Conservation (phyloP, 2,888 invertebrate genomes). For the Orchesellides sinensis region DNA sequence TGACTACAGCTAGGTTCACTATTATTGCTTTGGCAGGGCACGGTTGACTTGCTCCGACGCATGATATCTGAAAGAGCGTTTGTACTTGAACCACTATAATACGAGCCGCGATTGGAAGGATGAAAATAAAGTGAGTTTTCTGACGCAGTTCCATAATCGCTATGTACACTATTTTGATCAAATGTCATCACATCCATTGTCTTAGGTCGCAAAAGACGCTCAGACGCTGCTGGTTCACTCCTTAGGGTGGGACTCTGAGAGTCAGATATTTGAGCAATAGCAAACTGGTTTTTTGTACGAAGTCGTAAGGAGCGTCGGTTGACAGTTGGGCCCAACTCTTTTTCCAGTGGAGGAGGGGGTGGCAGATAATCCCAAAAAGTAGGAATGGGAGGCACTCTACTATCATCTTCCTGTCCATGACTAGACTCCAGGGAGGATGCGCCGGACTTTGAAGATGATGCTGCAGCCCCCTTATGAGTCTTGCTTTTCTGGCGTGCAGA, state of each 20-base stretch:
- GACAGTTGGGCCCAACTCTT: not conserved
- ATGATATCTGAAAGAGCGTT: no score
- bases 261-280: conserved; percentile 24
- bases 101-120: not conserved
- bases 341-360: not conserved
- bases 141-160: conserved; percentile 74
- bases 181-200: not conserved
- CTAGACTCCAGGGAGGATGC: not conserved
- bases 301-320: conserved; percentile 25
- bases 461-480: not conserved
- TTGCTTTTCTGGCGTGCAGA: not conserved
- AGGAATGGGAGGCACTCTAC: not conserved
- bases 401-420: not conserved
- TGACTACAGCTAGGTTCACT: not conserved
- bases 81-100: not conserved
- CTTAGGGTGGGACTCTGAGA: not conserved
- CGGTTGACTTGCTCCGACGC: not conserved
- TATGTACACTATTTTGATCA: not conserved
- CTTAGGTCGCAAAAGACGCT: not conserved
- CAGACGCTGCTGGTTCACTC: not conserved
- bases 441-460: not conserved
- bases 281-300: conserved; percentile 22
- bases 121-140: conserved; percentile 47
- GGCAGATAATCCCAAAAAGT: conserved; percentile 4
- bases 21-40: not conserved